Base-by-base conservation (phyloP, 2,113 vertebrate genomes). In the Fulmarus glacialis region DNA sequence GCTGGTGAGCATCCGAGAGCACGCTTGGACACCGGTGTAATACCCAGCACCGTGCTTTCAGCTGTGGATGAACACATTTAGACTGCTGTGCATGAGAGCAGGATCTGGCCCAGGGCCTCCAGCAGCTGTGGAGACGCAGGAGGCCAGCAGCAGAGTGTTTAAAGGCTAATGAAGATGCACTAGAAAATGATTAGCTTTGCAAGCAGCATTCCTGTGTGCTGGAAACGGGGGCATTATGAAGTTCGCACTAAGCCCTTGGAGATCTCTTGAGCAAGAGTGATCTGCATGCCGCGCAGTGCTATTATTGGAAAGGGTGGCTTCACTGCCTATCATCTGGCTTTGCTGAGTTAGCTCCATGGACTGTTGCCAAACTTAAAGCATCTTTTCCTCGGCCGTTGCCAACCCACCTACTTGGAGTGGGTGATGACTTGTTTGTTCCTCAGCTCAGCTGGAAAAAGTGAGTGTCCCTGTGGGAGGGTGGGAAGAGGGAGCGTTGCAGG, bases 381-480 rank as follows among this genome's bases (percentile, higher is more conserved):
- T 97, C 96, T 95, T 93, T 42, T 79, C 66, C 73, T 75, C 3
- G 73, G 64, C 81, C 2, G 0, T 81, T 81, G 78, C 90, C 70
- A 96, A 21, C 74, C 87, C 89, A 85, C 90, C 95, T 85, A 32
- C 89, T 87, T 60, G 89, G 75, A 89, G 94, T 93, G 90, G 90
- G 90, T 83, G 95, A 93, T 78, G 92, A 74, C 90, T 93, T 92
- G 90, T 88, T 96, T 92, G 95, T 88, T 96, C 92, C 94, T 89
- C 75, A 38, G 77, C 86, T 93, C 92, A 83, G 72, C 92, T 96
- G 96, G 95, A 80, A 90, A 67, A 95, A 94, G 60, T 82, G 36
- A 90, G 75, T n/a, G 86, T 94, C 93, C 67, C 50, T n/a, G 95
- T 96, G 70, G 88, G 95, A 97, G 71, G 66, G 82, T 87, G 95